These are phyloP conservation scores for Chaenodraco wilsoni DNA, from an alignment of 2,797 vertebrate genomes.

Conservation along the genomic window DNA sequence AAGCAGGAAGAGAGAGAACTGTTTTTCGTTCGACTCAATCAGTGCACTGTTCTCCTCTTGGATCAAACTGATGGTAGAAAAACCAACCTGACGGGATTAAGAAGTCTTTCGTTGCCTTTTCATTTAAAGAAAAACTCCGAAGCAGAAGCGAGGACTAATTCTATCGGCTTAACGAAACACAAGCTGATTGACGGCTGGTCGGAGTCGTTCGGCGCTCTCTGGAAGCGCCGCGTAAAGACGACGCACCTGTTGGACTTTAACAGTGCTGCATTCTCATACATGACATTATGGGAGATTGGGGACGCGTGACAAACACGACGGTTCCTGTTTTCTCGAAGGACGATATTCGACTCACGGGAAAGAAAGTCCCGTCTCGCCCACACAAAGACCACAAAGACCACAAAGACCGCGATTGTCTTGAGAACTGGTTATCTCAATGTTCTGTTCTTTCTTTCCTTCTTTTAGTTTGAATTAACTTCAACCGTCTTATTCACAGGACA, in stretches of 20 bases:
- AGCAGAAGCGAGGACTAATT: constrained; percentile 15
- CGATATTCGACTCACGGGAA: constrained; percentile 65
- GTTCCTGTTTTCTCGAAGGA: constrained; percentile 71
- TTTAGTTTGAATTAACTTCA: constrained; percentile 42
- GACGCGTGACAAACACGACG: constrained; percentile 47
- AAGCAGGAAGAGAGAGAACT: neutral
- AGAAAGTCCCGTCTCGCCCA: constrained; percentile 29
- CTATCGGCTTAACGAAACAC: constrained; percentile 39
- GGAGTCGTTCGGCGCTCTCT: constrained; percentile 16
- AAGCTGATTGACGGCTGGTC: constrained; percentile 25
- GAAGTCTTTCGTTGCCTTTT: neutral
- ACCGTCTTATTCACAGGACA: constrained; percentile 37
- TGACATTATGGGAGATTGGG: constrained; percentile 21
- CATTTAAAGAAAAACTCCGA: constrained; percentile 17
- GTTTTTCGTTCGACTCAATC: constrained; percentile 15
- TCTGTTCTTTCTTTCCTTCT: constrained; percentile 38
- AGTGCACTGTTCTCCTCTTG: constrained; percentile 7
- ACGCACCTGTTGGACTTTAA: constrained; percentile 50
- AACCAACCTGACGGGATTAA: constrained; percentile 4
- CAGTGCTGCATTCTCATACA: constrained; percentile 1
- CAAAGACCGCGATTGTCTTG: constrained; percentile 69
- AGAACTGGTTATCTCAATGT: constrained; percentile 64
- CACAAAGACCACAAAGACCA: constrained; percentile 77
- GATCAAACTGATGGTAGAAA: constrained; percentile 22
- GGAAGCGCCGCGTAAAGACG: constrained; percentile 24